These are phyloP conservation scores for Nymphalis urticae DNA, from an alignment of 2,888 invertebrate genomes.

Conservation along the genomic window DNA sequence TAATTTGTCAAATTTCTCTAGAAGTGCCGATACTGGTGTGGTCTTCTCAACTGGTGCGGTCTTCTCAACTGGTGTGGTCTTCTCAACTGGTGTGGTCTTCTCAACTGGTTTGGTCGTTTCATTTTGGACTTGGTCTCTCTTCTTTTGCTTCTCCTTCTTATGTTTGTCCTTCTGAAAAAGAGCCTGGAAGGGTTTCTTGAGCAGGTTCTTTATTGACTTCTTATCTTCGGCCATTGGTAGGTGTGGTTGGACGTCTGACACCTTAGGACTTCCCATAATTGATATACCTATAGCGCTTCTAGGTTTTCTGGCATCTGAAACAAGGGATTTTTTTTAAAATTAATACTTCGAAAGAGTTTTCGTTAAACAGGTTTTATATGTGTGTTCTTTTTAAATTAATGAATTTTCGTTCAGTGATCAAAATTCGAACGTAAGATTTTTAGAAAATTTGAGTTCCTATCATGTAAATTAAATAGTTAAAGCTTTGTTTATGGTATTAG, in stretches of 20 bases:
- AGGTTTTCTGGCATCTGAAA: conserved; percentile 38
- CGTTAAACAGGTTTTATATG: too few relatives aligned
- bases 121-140: conserved; percentile 14
- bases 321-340: not conserved
- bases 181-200: conserved; percentile 44
- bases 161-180: conserved; percentile 43
- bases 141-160: conserved; percentile 45
- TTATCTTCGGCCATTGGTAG: conserved; percentile 60
- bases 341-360: not conserved
- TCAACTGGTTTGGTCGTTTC: conserved; percentile 36
- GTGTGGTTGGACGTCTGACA: conserved; percentile 45
- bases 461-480: too few relatives aligned
- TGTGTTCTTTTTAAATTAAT: not conserved
- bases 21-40: conserved; percentile 45
- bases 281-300: conserved; percentile 6
- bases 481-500: too few relatives aligned
- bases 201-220: conserved; percentile 52
- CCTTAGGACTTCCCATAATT: conserved; percentile 59
- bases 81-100: conserved; percentile 43
- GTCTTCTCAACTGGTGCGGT: conserved; percentile 35
- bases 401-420: not conserved
- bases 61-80: conserved; percentile 35
- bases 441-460: too few relatives aligned
- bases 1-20: conserved; percentile 53
- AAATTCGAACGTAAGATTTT: too few relatives aligned